Percentiles rank a stretch among this genome's conserved stretches.
Evolutionary conservation across 2,797 vertebrate species (phyloP).

Genomic region (Oreortyx pictus): DNA sequence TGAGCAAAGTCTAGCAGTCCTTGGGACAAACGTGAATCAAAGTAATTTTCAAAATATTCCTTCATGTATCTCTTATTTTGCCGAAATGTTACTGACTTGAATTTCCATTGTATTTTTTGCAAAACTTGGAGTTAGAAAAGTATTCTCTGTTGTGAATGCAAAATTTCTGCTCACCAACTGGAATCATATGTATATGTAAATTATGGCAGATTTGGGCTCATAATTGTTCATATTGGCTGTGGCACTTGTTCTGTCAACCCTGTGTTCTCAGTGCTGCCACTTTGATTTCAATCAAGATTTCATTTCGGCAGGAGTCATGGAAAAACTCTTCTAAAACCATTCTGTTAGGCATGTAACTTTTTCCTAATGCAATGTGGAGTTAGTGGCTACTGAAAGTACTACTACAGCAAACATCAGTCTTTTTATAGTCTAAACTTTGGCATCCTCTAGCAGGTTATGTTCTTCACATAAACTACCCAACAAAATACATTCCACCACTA

Average conservation of each 20-base stretch:
- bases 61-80: not conserved
- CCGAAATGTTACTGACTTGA: conserved; percentile 10
- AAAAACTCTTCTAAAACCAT: conserved; percentile 16
- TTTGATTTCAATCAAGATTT: conserved; percentile 63
- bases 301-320: conserved; percentile 39
- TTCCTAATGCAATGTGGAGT: conserved; percentile 4
- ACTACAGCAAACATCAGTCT: not conserved
- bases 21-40: not conserved
- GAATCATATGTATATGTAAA: conserved; percentile 66
- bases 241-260: conserved; percentile 65
- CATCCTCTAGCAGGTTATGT: not conserved
- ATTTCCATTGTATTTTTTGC: conserved; percentile 50
- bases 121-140: conserved; percentile 37
- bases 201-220: conserved; percentile 50
- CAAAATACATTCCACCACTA: not conserved
- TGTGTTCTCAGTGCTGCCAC: conserved; percentile 67
- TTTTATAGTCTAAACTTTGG: not conserved
- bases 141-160: conserved; percentile 50
- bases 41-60: not conserved
- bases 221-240: conserved; percentile 66
- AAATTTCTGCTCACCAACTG: conserved; percentile 64
- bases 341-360: conserved; percentile 9
- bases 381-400: not conserved
- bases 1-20: not conserved
- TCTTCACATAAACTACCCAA: not conserved